These are phyloP conservation scores for Battus philenor DNA, from an alignment of 1,140 invertebrate genomes.

Conservation along the genomic window DNA sequence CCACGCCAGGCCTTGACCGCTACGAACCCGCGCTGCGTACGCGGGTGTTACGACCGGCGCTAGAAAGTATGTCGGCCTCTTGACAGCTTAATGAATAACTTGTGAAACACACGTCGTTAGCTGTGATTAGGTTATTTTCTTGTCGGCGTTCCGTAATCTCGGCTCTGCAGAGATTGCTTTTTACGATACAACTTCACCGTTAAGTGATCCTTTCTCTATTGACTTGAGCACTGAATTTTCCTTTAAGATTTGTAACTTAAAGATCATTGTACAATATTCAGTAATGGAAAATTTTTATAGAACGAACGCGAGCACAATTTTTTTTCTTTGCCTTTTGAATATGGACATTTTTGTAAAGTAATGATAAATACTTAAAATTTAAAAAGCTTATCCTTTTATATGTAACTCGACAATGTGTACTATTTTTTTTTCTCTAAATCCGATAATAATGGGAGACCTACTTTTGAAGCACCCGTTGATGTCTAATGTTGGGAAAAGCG, in stretches of 20 bases:
- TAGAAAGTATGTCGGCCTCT: slow-evolving; percentile 41
- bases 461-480: slow-evolving; percentile 48
- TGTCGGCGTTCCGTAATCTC: slow-evolving; percentile 16
- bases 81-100: slow-evolving; percentile 51
- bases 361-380: too few relatives aligned
- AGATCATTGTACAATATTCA: background rate
- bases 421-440: too few relatives aligned
- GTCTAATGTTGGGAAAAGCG: slow-evolving; percentile 43
- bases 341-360: background rate
- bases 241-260: background rate
- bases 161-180: background rate
- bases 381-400: too few relatives aligned
- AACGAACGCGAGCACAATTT: background rate
- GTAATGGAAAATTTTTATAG: background rate
- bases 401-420: background rate
- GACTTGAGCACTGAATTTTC: background rate
- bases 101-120: slow-evolving; percentile 31
- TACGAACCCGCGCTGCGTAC: slow-evolving; percentile 48
- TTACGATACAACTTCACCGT: slow-evolving; percentile 9
- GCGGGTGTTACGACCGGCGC: slow-evolving; percentile 27
- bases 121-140: slow-evolving; percentile 18
- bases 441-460: too few relatives aligned
- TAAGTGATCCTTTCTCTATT: background rate
- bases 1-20: slow-evolving; percentile 65
- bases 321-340: background rate